A percentile compares a stretch with the other conserved stretches of the same genome.
These are phyloP conservation scores for Ypsolopha sequella DNA, from an alignment of 2,888 invertebrate genomes.

Conservation along the genomic window DNA sequence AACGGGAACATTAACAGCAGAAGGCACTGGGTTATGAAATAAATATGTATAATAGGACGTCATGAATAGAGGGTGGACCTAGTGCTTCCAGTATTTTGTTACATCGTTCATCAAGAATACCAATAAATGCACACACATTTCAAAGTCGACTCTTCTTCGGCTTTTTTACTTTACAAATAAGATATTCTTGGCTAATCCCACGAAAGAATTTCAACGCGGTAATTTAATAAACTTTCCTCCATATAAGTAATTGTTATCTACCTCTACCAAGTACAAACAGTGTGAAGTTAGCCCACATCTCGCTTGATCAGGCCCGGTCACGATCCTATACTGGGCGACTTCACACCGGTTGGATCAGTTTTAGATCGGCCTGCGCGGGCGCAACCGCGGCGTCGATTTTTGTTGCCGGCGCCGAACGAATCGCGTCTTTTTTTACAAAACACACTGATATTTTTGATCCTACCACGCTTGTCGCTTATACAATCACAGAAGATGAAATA, in stretches of 20 bases:
- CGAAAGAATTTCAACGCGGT: background rate
- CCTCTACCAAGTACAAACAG: slow-evolving; percentile 1
- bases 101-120: no score
- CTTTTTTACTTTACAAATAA: no score
- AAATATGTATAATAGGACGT: no score
- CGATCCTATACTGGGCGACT: slow-evolving; percentile 32
- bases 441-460: background rate
- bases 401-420: slow-evolving; percentile 22
- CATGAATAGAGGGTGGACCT: no score
- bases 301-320: slow-evolving; percentile 32
- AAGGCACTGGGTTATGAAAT: no score
- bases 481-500: background rate
- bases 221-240: no score
- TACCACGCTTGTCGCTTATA: slow-evolving; percentile 13
- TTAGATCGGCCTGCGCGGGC: slow-evolving; percentile 50
- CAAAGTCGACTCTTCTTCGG: no score
- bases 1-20: no score
- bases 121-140: no score
- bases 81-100: no score
- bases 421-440: slow-evolving; percentile 26
- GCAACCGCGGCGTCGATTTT: slow-evolving; percentile 28
- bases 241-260: background rate
- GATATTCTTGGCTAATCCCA: no score
- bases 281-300: slow-evolving; percentile 22
- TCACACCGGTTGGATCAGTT: slow-evolving; percentile 64